Evolutionary conservation across 92 coral and sea anemone species (phyloP).

Genomic region (Hydrozoanthus gracilis): DNA sequence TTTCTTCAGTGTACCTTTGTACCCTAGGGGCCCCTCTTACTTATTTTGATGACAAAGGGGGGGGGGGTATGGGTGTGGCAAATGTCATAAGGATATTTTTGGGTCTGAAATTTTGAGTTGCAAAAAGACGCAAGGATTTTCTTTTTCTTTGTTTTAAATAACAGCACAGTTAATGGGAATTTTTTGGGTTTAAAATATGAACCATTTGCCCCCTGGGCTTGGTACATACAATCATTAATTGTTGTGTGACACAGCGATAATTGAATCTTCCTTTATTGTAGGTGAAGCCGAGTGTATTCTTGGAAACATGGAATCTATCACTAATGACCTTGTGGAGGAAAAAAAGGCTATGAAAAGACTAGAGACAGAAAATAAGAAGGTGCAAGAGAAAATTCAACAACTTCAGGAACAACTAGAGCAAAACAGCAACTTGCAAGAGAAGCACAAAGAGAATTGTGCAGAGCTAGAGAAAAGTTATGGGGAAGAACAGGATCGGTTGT

Average conservation of each 20-base stretch:
- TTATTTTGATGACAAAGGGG: too few species aligned
- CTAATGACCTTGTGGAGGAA: slow-evolving; percentile 88
- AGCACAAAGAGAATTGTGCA: slow-evolving; percentile 73
- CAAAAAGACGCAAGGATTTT: too few species aligned
- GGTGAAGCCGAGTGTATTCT: slow-evolving; percentile 91
- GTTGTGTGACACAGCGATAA: too few species aligned
- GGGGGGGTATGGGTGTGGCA: too few species aligned
- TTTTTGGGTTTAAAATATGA: too few species aligned
- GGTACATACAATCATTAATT: background rate
- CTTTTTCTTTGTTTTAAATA: too few species aligned
- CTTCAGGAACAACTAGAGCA: slow-evolving; percentile 79
- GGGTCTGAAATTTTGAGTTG: too few species aligned
- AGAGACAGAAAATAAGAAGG: slow-evolving; percentile 76
- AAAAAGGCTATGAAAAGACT: slow-evolving; percentile 83
- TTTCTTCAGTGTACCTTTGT: too few species aligned
- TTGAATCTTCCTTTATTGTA: slow-evolving; percentile 22
- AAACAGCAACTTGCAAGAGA: slow-evolving; percentile 61
- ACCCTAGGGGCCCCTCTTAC: too few species aligned
- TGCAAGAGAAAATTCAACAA: slow-evolving; percentile 76
- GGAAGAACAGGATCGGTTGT: slow-evolving; percentile 83
- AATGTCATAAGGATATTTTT: too few species aligned
- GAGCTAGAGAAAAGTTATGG: slow-evolving; percentile 78
- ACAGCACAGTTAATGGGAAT: too few species aligned
- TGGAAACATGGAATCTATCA: slow-evolving; percentile 84
- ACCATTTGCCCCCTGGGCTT: too few species aligned